phyloP scores from a whole-genome alignment of 2,888 invertebrate species.

The Ephialtes manifestator region DNA sequence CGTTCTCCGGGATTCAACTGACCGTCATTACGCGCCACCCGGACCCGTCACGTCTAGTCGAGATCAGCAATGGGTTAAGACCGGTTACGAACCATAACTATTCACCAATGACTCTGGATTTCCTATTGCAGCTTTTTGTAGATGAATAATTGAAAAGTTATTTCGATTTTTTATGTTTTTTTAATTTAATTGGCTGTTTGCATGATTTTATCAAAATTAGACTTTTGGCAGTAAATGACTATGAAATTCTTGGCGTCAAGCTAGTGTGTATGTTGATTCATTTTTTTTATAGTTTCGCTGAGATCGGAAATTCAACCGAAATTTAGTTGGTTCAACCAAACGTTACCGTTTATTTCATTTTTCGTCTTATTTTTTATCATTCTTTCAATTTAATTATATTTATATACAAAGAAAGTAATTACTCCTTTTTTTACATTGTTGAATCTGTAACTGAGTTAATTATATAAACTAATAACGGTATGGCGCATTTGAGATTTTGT shows the following conservation, averaged over 20 bases:
- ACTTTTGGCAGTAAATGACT: not conserved
- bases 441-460: too few species aligned
- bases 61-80: conserved; percentile 38
- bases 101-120: conserved; percentile 37
- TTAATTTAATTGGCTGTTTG: not conserved
- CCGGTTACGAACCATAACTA: conserved; percentile 39
- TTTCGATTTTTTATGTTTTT: not conserved
- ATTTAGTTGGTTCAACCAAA: not conserved
- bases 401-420: too few species aligned
- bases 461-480: too few species aligned
- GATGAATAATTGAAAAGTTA: not conserved
- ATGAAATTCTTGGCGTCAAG: too few species aligned
- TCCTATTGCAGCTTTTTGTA: conserved; percentile 21
- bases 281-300: not conserved
- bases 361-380: too few species aligned
- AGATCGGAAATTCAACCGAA: not conserved
- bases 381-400: too few species aligned
- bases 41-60: conserved; percentile 37
- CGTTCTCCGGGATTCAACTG: conserved; percentile 49
- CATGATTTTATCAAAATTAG: not conserved
- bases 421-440: too few species aligned
- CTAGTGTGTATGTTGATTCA: not conserved
- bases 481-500: too few species aligned
- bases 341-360: too few species aligned
- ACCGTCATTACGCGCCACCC: conserved; percentile 54